Conservation (phyloP, 2,113 vertebrate species). For the Cyprinus carpio region DNA sequence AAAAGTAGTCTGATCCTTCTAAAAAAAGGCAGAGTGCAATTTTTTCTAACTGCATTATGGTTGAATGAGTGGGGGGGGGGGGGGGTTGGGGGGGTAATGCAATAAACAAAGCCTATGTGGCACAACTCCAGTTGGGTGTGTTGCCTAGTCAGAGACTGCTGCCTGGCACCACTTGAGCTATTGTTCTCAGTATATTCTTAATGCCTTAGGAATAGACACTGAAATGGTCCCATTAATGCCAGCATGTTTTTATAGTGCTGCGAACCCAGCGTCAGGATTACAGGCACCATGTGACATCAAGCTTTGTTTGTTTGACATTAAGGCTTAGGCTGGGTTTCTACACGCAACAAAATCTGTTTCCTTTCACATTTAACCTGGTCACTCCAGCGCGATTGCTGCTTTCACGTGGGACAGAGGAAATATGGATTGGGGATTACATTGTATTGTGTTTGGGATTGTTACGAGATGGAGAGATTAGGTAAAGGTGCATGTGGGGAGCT, state of each 20-base stretch:
- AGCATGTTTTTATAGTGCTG: slow-evolving; percentile 4
- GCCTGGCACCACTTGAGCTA: slow-evolving; percentile 40
- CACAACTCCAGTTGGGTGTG: slow-evolving; percentile 43
- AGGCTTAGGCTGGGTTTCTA: not conserved
- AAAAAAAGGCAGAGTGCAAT: not conserved
- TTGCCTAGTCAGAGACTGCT: slow-evolving; percentile 35
- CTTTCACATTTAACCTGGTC: slow-evolving; percentile 11
- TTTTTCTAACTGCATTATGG: slow-evolving; percentile 1
- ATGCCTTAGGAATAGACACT: slow-evolving; percentile 49
- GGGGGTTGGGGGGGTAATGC: slow-evolving; percentile 22
- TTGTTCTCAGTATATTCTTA: slow-evolving; percentile 53
- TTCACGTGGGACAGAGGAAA: not conserved
- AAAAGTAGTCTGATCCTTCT: not conserved
- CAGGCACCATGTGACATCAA: not conserved
- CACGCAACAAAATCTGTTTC: slow-evolving; percentile 4
- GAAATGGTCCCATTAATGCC: slow-evolving; percentile 31
- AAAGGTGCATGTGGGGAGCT: slow-evolving; percentile 5
- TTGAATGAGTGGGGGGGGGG: slow-evolving; percentile 6
- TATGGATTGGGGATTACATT: slow-evolving; percentile 26
- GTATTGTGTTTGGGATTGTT: not conserved
- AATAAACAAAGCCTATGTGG: slow-evolving; percentile 46
- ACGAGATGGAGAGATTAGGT: slow-evolving; percentile 1
- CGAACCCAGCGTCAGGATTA: not conserved
- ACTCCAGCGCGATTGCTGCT: not conserved
- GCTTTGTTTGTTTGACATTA: slow-evolving; percentile 37